Evolutionary conservation across 2,797 vertebrate species (phyloP).

Genomic region (Gastrophryne carolinensis): DNA sequence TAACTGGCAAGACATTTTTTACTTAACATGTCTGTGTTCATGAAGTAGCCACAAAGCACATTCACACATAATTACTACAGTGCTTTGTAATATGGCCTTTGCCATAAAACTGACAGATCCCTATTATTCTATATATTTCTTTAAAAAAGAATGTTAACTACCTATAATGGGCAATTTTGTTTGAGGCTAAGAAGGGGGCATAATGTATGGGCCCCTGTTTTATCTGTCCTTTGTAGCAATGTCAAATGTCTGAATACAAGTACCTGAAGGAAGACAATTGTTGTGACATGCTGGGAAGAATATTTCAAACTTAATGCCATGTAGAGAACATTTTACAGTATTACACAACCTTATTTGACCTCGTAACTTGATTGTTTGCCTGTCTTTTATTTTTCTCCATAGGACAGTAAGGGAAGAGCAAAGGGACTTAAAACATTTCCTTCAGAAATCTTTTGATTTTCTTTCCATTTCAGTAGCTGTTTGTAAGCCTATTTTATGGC

Average conservation of each 20-base stretch:
- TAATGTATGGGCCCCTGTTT: background rate
- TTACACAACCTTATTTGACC: conserved; percentile 33
- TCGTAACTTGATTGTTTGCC: conserved; percentile 11
- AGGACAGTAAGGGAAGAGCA: conserved; percentile 24
- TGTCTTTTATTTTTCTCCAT: conserved; percentile 36
- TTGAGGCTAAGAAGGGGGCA: background rate
- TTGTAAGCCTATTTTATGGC: background rate
- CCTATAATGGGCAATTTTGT: background rate
- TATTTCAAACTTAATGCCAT: conserved; percentile 48
- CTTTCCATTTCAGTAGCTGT: conserved; percentile 20
- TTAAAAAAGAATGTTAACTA: background rate
- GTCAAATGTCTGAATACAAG: conserved; percentile 39
- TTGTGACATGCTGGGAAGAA: conserved; percentile 44
- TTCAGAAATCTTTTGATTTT: conserved; percentile 16
- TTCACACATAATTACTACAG: too few species aligned
- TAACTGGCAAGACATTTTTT: too few species aligned
- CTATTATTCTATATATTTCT: background rate
- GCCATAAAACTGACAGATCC: background rate
- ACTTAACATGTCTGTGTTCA: too few species aligned
- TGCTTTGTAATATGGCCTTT: background rate
- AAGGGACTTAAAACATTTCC: conserved; percentile 5
- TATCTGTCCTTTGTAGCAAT: conserved; percentile 39
- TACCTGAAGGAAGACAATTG: conserved; percentile 38
- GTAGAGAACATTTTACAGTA: conserved; percentile 47
- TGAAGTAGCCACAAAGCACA: too few species aligned